A percentile compares a stretch with the other conserved stretches of the same genome.
These are phyloP conservation scores for Cheilosia pagana DNA, from an alignment of 2,888 invertebrate genomes.

Conservation along the genomic window DNA sequence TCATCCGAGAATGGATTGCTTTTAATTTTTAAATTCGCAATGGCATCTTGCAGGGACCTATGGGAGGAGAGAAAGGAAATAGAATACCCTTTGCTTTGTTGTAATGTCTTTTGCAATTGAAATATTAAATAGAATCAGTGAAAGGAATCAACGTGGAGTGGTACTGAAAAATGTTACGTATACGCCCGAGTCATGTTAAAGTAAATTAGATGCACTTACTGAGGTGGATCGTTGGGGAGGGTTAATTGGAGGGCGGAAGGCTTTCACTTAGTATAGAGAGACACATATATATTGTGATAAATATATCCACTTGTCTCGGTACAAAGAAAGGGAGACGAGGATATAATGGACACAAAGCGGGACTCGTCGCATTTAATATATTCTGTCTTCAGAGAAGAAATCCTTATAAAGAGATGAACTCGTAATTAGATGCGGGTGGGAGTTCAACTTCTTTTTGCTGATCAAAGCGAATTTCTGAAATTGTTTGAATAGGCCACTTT, in stretches of 20 bases:
- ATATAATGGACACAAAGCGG: constrained; percentile 24
- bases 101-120: constrained; percentile 42
- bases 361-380: not conserved
- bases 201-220: not conserved
- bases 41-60: constrained; percentile 43
- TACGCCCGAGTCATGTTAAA: constrained; percentile 25
- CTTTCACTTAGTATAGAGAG: not conserved
- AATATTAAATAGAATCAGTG: constrained; percentile 21
- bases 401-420: not conserved
- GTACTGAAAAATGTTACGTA: constrained; percentile 29
- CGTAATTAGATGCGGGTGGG: constrained; percentile 28
- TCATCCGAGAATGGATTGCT: constrained; percentile 54
- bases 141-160: not conserved
- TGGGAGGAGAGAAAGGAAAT: not conserved
- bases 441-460: not conserved
- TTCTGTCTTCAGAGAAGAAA: constrained; percentile 14
- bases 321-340: constrained; percentile 18
- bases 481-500: constrained; percentile 22
- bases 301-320: constrained; percentile 25
- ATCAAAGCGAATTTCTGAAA: constrained; percentile 14
- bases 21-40: constrained; percentile 59
- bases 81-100: constrained; percentile 19
- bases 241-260: constrained; percentile 31
- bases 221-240: not conserved
- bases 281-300: not conserved